phyloP scores from a whole-genome alignment of 2,797 vertebrate genomes.

The Phyllotis vaccarum region DNA sequence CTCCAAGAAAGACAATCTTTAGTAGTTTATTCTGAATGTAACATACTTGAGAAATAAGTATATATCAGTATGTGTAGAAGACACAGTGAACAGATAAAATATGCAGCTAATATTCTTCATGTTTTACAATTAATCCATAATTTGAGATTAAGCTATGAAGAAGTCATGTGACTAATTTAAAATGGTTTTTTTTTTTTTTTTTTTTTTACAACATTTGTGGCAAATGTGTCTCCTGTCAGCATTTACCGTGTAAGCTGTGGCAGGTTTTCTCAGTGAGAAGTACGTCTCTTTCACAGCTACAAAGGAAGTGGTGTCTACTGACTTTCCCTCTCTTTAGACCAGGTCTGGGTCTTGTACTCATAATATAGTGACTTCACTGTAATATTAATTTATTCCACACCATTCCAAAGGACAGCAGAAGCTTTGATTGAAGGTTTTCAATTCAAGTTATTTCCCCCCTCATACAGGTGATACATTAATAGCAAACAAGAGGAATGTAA shows the following conservation, averaged over 20 bases:
- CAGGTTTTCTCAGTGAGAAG: not conserved
- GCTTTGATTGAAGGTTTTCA: conserved; percentile 47
- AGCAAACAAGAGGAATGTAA: conserved; percentile 49
- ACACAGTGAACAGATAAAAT: conserved; percentile 14
- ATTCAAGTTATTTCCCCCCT: conserved; percentile 29
- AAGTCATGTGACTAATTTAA: not conserved
- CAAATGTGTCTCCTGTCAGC: not conserved
- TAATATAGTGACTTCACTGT: not conserved
- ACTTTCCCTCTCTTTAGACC: not conserved
- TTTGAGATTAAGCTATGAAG: conserved; percentile 23
- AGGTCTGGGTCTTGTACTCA: not conserved
- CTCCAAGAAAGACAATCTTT: conserved; percentile 10
- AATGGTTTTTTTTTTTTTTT: too few relatives aligned
- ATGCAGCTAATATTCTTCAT: not conserved
- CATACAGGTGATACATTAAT: conserved; percentile 60
- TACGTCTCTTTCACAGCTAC: not conserved
- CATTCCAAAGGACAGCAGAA: conserved; percentile 23
- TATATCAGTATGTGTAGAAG: conserved; percentile 10
- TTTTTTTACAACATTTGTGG: not conserved
- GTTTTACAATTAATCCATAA: conserved; percentile 27
- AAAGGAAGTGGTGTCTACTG: not conserved
- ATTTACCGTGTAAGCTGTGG: not conserved
- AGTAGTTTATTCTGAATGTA: conserved; percentile 22
- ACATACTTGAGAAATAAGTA: conserved; percentile 38
- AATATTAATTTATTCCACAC: conserved; percentile 17